Base-by-base conservation (phyloP, 2,113 vertebrate genomes). In the Rhizomys pruinosus region DNA sequence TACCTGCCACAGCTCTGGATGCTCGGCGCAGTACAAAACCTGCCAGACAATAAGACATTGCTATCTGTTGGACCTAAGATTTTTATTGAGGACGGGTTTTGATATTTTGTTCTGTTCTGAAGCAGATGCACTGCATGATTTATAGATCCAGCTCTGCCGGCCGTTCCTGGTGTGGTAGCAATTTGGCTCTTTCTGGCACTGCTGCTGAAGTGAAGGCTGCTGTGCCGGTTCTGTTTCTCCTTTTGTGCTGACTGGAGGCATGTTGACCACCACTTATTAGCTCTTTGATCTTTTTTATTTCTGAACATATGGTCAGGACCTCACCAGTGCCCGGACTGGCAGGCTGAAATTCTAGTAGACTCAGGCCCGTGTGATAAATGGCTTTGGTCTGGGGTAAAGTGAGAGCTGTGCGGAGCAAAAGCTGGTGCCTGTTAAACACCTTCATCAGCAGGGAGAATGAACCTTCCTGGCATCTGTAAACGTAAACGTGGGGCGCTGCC, bases 241-340 rank as follows among this genome's bases (percentile, higher is more conserved):
- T 55, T 96, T 93, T 77, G 76, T 92, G 92, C 88, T 84, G 69
- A 95, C 82, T 86, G 71, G 59, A 95, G 74, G 90, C 94, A 93
- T 89, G 93, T 10, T 97, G 96, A 94, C 96, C 97, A 91, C 90
- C 74, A 71, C 89, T 95, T 93, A 89, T 81, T 90, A 94, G 76
- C 42, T 73, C 97, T 97, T 96, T 97, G 96, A 97, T 97, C 96
- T 96, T 96, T 94, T 95, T 94, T 95, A 84, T 96, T 96, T 96
- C 81, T 76, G 66, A 94, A 96, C 96, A 97, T 95, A 95, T 94
- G 96, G 96, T 96, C 92, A 95, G 42, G 90, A 93, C 95, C 92
- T 97, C 10, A 0, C 79, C 94, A 86, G 78, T 37, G 64, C 91
- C 95, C 89, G 66, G 95, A 89, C 93, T 59, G 82, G 84, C 92